These are phyloP conservation scores for Menidia beryllina DNA, from an alignment of 2,113 vertebrate genomes.

Conservation along the genomic window DNA sequence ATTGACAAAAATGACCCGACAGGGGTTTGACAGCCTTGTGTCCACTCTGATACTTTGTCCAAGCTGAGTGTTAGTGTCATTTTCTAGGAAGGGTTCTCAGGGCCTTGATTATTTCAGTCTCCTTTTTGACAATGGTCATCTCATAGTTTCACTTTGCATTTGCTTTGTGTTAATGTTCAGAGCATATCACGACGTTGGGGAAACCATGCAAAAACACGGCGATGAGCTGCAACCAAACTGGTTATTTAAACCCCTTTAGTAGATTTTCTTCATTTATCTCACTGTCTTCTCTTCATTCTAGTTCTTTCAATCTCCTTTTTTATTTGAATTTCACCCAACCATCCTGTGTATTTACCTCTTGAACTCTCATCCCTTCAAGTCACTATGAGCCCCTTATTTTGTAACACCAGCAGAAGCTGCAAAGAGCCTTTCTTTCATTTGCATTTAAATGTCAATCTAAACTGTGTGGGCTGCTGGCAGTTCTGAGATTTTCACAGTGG, in stretches of 20 bases:
- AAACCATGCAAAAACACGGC: slow-evolving; percentile 31
- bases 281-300: slow-evolving; percentile 15
- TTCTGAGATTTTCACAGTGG: slow-evolving; percentile 18
- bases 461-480: slow-evolving; percentile 43
- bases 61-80: background rate
- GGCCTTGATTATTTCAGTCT: background rate
- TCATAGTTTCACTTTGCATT: background rate
- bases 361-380: background rate
- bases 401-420: background rate
- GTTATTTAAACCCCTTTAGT: slow-evolving; percentile 14
- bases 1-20: too few species aligned
- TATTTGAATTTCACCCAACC: background rate
- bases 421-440: slow-evolving; percentile 14
- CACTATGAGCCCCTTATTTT: background rate
- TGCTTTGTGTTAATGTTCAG: slow-evolving; percentile 19
- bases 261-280: slow-evolving; percentile 25
- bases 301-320: background rate
- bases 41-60: background rate
- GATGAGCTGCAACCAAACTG: slow-evolving; percentile 14
- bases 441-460: slow-evolving; percentile 54
- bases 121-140: background rate
- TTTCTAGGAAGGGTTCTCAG: background rate
- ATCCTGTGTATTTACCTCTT: background rate
- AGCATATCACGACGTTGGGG: slow-evolving; percentile 1
- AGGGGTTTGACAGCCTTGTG: background rate